Percentiles rank a stretch among this genome's conserved stretches.
Conservation (phyloP, 1,140 invertebrate species). For the Ceratina australensis region DNA sequence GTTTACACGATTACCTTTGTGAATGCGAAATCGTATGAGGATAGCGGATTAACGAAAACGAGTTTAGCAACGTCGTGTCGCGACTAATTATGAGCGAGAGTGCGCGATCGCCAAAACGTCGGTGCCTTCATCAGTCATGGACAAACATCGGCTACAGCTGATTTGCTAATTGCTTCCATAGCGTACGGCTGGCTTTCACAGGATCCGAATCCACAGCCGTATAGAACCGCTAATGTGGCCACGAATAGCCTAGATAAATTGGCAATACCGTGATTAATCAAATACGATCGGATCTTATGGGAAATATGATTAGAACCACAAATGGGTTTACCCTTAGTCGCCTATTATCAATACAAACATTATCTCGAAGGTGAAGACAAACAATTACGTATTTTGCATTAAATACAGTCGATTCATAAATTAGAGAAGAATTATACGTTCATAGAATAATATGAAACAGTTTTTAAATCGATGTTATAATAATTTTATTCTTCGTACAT, state of each 20-base stretch:
- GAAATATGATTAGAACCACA: slow-evolving; percentile 48
- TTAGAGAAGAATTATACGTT: too few species aligned
- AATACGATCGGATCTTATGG: slow-evolving; percentile 55
- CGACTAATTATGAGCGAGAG: slow-evolving; percentile 31
- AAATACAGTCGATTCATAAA: too few species aligned
- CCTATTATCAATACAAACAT: slow-evolving; percentile 19
- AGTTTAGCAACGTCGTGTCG: background rate
- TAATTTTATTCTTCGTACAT: too few species aligned
- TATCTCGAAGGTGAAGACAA: too few species aligned
- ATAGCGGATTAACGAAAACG: background rate
- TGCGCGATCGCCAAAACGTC: slow-evolving; percentile 47
- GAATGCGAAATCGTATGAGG: too few species aligned
- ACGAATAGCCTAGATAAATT: slow-evolving; percentile 60
- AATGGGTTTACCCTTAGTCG: slow-evolving; percentile 11
- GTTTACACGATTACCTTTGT: too few species aligned
- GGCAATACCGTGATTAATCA: slow-evolving; percentile 58
- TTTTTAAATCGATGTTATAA: too few species aligned
- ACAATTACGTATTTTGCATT: too few species aligned
- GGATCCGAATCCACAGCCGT: slow-evolving; percentile 29
- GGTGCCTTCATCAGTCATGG: slow-evolving; percentile 62
- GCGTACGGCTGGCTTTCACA: slow-evolving; percentile 45
- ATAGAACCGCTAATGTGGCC: slow-evolving; percentile 51
- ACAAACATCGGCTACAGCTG: slow-evolving; percentile 60
- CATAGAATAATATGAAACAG: too few species aligned
- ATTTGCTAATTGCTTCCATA: slow-evolving; percentile 64